A percentile compares a stretch with the other conserved stretches of the same genome.
These are phyloP conservation scores for Tyrannus savana DNA, from an alignment of 2,113 vertebrate genomes.

Conservation along the genomic window DNA sequence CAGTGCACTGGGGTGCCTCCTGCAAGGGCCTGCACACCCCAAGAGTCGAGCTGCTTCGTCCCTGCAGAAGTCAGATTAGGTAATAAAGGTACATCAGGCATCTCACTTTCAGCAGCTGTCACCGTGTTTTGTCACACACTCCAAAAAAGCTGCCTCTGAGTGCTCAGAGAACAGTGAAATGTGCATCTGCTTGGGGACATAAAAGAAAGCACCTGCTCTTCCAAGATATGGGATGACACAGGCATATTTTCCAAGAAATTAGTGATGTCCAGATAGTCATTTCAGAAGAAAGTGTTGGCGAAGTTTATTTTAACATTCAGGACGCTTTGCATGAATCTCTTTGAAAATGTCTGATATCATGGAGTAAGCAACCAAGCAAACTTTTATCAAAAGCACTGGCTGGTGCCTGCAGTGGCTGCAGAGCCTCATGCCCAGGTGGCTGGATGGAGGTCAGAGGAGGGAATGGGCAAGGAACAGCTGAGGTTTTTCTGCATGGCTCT, in stretches of 20 bases:
- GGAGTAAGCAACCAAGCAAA: not conserved
- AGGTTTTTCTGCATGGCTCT: not conserved
- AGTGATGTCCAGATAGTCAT: conserved; percentile 4
- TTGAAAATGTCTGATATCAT: conserved; percentile 3
- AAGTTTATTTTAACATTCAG: not conserved
- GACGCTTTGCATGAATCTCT: not conserved
- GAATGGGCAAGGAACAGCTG: not conserved
- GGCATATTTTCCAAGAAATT: not conserved
- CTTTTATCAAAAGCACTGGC: not conserved
- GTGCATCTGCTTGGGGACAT: conserved; percentile 24
- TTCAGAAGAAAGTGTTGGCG: not conserved
- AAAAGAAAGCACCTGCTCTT: conserved; percentile 34
- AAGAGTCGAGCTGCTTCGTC: not conserved
- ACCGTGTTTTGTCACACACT: not conserved
- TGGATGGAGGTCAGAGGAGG: not conserved
- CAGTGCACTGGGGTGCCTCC: not conserved
- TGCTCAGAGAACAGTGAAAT: conserved; percentile 1
- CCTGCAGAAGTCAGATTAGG: not conserved
- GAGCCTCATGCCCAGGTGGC: not conserved
- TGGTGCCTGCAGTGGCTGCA: not conserved
- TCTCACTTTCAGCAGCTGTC: not conserved
- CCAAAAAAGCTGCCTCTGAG: not conserved
- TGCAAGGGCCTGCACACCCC: not conserved
- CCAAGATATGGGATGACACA: not conserved
- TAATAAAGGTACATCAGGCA: not conserved